phyloP scores from a whole-genome alignment of 2,797 vertebrate species.

The Esox lucius region DNA sequence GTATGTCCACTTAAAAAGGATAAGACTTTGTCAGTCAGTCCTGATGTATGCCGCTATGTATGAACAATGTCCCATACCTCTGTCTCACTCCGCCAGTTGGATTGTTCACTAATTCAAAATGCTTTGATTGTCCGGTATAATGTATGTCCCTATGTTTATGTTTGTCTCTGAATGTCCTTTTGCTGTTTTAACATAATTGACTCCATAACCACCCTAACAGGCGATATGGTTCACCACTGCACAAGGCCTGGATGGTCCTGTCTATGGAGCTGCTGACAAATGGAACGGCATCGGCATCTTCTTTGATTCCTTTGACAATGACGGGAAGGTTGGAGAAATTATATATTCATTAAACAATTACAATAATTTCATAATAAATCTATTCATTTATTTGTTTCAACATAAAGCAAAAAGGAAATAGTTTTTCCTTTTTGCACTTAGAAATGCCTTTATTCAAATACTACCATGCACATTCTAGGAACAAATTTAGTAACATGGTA shows the following conservation, averaged over 20 bases:
- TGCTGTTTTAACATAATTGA: not conserved
- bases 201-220: constrained; percentile 60
- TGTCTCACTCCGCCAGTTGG: no score
- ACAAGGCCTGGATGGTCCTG: constrained; percentile 91
- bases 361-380: no score
- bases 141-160: not conserved
- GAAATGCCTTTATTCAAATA: not conserved
- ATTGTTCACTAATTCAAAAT: no score
- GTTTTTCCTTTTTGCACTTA: no score
- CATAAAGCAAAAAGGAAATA: not conserved
- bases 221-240: constrained; percentile 88
- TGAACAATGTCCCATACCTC: no score
- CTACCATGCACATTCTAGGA: not conserved
- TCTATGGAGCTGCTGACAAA: constrained; percentile 89
- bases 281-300: constrained; percentile 96
- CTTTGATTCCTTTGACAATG: constrained; percentile 99
- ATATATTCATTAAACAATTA: not conserved
- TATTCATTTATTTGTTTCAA: not conserved
- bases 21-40: no score
- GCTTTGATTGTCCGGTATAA: not conserved
- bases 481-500: not conserved
- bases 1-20: no score
- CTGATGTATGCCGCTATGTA: no score
- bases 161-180: not conserved
- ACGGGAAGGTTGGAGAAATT: constrained; percentile 86